Evolutionary conservation across 2,888 invertebrate genomes (phyloP), one percentile per base, ranked within the genome.

Genomic region (Melanotus villosus): DNA sequence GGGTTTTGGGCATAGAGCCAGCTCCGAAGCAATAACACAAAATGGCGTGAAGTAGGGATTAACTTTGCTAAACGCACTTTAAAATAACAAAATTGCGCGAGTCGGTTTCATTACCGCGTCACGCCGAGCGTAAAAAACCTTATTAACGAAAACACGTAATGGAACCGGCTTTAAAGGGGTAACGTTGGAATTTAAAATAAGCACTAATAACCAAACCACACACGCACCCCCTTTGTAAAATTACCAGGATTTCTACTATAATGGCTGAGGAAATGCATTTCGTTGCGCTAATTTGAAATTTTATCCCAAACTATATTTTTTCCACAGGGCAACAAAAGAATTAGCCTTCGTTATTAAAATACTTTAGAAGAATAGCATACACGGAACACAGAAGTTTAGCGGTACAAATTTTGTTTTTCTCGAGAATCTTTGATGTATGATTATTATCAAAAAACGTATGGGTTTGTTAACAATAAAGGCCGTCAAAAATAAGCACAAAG

Each of bases 51-150:
- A 67, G 38, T 67, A 47, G 41, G 57, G 41, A 69, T 71, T 71
- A 73, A 73, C 69, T 65, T 73, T 64, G 23, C 52, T 67, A 71
- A 73, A 71, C 71, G 67, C 65, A 58, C 47, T 69, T 70, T 63
- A 67, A 67, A 68, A 65, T 67, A 71, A 69, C 67, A 71, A 71
- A 73, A 73, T 71, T 71, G 67, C 64, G 21, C 26, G 38, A 65
- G 50, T 65, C 65, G 68, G 65, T 70, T 66, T 68, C 71, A 71
- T 74, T 74, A 74, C 54, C 47, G 67, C 65, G 69, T 66, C 64
- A 69, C 62, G 62, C 68, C 56, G 59, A 70, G 67, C 71, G 72
- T 66, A 72, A 72, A 72, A 70, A 69, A 74, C 69, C 69, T 71
- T 66, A 70, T 72, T 72, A 72, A 66, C 66, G 58, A 67, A 72